These are phyloP conservation scores for Netelia fuscicornis DNA, from an alignment of 2,888 invertebrate genomes.

Conservation along the genomic window DNA sequence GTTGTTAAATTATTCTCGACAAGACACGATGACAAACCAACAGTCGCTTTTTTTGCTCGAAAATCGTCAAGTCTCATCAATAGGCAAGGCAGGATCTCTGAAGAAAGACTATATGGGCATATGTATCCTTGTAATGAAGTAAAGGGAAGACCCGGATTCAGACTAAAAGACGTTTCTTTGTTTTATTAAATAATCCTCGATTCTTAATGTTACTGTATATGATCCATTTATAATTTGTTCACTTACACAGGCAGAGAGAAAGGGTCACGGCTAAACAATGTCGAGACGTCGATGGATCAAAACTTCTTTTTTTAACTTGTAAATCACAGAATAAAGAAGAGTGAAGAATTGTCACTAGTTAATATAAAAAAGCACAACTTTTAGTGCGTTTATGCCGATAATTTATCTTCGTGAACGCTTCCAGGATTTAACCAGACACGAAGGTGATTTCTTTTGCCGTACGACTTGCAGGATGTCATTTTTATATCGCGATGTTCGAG, in stretches of 20 bases:
- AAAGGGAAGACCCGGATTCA: slow-evolving; percentile 18
- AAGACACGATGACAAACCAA: slow-evolving; percentile 10
- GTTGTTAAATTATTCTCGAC: slow-evolving; percentile 24
- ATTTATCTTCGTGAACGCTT: neutral
- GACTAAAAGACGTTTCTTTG: neutral
- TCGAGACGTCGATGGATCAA: too few relatives aligned
- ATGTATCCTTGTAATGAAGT: neutral
- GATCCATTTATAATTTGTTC: neutral
- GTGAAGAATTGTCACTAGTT: neutral
- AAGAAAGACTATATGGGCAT: neutral
- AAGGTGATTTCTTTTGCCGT: slow-evolving; percentile 18
- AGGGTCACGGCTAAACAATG: neutral
- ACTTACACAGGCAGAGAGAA: neutral
- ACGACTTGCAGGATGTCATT: slow-evolving; percentile 33
- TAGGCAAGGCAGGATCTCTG: slow-evolving; percentile 6
- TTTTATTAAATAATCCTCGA: neutral
- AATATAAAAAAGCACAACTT: neutral
- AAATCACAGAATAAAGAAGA: neutral
- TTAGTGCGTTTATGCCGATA: neutral
- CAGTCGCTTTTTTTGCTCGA: slow-evolving; percentile 24
- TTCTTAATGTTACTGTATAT: neutral
- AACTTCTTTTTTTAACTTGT: neutral
- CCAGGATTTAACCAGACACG: neutral
- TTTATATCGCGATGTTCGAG: slow-evolving; percentile 29
- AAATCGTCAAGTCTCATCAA: slow-evolving; percentile 41